Evolutionary conservation across 2,888 invertebrate genomes (phyloP), one percentile per base, ranked within the genome.

Genomic region (Ptychoptera contaminata): DNA sequence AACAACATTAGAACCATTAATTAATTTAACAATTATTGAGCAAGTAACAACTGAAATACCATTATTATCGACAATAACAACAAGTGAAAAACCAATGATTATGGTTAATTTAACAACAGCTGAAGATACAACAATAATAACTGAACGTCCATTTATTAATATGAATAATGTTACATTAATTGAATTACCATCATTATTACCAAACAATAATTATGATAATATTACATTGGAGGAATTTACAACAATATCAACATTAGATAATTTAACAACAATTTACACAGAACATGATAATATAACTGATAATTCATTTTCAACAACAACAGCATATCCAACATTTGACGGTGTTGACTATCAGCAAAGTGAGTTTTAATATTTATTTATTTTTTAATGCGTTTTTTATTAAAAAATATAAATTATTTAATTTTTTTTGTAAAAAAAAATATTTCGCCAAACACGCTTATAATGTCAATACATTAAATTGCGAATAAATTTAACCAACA

Each of bases 331-430:
- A 43, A 55, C 59, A 14, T 47, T 65, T 44, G 65, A 65, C 52
- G 66, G 65, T 52, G 55, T 65, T 47, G 65, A 66, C 52, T 65
- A 63, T 48, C 58, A 55, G 47, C 61, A 65, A 56, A 58, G 65
- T 66, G 43, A 52, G 50, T 43, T 46, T 5, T n/a, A 37, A 44
- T 35, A 37, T 56, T 54, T 58, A 53, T 54, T 43, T 52, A 56
- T 16, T 16, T 16, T 14, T 16, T 0, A 16, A 34, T 29, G n/a
- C n/a, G n/a, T n/a, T 45, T 32, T 11, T 35, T 12, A 14, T n/a
- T 12, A 8, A 23, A 23, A 16, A 14, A 15, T 12, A 15, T 5
- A 30, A 8, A 9, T 30, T 9, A 9, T 8, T 30, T 8, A 30
- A 30, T 6, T 30, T 8, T 6, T 30, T 30, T 8, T 30, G 7